A percentile compares a stretch with the other conserved stretches of the same genome.
phyloP scores from a whole-genome alignment of 2,888 invertebrate genomes.

The Erebia palarica region DNA sequence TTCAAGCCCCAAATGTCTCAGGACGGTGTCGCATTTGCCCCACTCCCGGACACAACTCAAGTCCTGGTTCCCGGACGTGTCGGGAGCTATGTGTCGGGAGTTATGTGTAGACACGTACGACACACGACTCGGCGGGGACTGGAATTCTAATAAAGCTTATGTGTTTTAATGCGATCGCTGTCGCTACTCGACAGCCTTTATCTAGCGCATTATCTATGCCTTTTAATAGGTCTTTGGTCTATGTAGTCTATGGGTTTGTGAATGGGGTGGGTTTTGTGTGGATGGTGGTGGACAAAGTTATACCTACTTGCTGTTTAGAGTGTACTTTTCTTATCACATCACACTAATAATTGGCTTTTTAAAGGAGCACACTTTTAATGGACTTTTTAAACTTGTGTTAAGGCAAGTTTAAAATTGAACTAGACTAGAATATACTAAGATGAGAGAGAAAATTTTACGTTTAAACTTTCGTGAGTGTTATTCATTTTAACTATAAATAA shows the following conservation, averaged over 20 bases:
- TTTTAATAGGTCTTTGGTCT: background rate
- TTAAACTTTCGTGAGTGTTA: too few species aligned
- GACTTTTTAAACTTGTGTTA: too few species aligned
- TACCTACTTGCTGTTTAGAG: too few species aligned
- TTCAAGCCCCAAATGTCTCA: background rate
- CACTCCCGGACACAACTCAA: slow-evolving; percentile 29
- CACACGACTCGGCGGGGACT: slow-evolving; percentile 41
- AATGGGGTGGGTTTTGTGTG: background rate
- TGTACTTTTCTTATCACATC: too few species aligned
- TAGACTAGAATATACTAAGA: too few species aligned
- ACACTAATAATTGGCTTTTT: too few species aligned
- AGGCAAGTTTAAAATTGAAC: too few species aligned
- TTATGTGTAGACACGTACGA: slow-evolving; percentile 45
- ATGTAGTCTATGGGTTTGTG: background rate
- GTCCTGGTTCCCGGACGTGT: slow-evolving; percentile 55
- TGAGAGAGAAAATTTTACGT: too few species aligned
- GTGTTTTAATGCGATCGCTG: slow-evolving; percentile 47
- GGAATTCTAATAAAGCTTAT: slow-evolving; percentile 53
- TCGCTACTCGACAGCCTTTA: slow-evolving; percentile 35
- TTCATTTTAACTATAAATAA: too few species aligned
- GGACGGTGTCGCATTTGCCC: background rate
- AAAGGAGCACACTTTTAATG: too few species aligned
- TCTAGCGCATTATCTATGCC: slow-evolving; percentile 27
- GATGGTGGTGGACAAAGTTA: too few species aligned
- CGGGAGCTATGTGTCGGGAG: slow-evolving; percentile 45